Percentiles rank a stretch among this genome's conserved stretches.
phyloP scores from a whole-genome alignment of 2,797 vertebrate species.

The Sarcophilus harrisii region DNA sequence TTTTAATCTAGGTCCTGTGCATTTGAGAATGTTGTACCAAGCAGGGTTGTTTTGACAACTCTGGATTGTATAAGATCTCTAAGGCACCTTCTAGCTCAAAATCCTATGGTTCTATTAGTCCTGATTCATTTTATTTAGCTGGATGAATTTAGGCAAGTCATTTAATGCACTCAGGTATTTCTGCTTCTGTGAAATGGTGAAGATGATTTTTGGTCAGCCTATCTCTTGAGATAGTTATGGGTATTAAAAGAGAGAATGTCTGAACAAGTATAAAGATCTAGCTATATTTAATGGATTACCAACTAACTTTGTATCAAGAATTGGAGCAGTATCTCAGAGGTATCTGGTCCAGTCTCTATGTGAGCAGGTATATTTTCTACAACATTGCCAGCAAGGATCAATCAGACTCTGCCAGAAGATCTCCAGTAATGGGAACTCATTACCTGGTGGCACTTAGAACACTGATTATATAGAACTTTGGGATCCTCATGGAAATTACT shows the following conservation, averaged over 20 bases:
- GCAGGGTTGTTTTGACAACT: not conserved
- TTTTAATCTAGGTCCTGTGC: not conserved
- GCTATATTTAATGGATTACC: not conserved
- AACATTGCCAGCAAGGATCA: not conserved
- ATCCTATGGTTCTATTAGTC: not conserved
- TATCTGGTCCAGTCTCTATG: not conserved
- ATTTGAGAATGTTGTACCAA: not conserved
- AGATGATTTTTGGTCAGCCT: not conserved
- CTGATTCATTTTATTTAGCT: not conserved
- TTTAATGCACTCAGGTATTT: not conserved
- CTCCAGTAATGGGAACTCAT: not conserved
- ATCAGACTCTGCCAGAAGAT: not conserved
- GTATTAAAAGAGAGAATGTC: not conserved
- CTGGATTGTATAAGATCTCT: not conserved
- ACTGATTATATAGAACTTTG: not conserved
- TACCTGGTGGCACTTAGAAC: not conserved
- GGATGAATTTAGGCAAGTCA: not conserved
- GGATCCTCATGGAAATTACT: not conserved
- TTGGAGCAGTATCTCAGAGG: not conserved
- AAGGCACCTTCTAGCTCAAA: not conserved
- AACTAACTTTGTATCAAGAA: not conserved
- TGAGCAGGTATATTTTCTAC: not conserved
- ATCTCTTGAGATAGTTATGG: not conserved
- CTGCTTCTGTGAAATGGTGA: not conserved
- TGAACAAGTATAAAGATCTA: not conserved